Evolutionary conservation across 2,888 invertebrate species (phyloP), one percentile per base, ranked within the genome.

Genomic region (Drosophila borborema): DNA sequence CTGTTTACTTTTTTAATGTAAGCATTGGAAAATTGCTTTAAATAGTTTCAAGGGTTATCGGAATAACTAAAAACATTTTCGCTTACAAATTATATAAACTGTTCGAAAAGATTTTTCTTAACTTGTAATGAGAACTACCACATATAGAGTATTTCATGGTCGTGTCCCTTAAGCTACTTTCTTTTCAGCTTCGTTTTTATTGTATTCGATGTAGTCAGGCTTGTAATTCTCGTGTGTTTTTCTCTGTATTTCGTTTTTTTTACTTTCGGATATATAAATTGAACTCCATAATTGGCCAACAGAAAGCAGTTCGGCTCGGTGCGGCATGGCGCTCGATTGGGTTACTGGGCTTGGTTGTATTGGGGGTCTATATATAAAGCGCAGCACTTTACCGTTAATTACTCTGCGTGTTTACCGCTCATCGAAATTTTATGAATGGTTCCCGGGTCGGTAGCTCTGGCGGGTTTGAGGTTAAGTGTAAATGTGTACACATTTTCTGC

Each of bases 271-370:
- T 81, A 80, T 80, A 80, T 81, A 85, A 86, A 87, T 81, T 79
- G 84, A 81, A 72, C 69, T 81, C 85, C 87, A 90, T 90, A 91
- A 91, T 89, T 89, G 84, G 81, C 83, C 77, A 80, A 86, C 81
- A 83, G 78, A 77, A 80, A 86, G 65, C 66, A 55, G 72, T 53
- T 59, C 51, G 56, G 12, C 31, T 45, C 45, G 58, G 64, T 41
- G 61, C 36, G 20, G 28, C 14, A n/a, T 16, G 20, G 45, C 20
- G n/a, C 45, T 53, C 54, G 54, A 41, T 49, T 73, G 41, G 61
- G 61, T 31, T 53, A 41, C 40, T 64, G 64, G 43, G 40, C 40
- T 51, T 54, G 49, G 46, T 7, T 43, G 8, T 20, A 12, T 36
- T 20, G 51, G 36, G 34, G 31, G 46, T 49, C 9, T 48, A 49